Percentiles rank a stretch among this genome's conserved stretches.
Conservation (phyloP, 1,140 invertebrate species). For the Episyrphus balteatus region DNA sequence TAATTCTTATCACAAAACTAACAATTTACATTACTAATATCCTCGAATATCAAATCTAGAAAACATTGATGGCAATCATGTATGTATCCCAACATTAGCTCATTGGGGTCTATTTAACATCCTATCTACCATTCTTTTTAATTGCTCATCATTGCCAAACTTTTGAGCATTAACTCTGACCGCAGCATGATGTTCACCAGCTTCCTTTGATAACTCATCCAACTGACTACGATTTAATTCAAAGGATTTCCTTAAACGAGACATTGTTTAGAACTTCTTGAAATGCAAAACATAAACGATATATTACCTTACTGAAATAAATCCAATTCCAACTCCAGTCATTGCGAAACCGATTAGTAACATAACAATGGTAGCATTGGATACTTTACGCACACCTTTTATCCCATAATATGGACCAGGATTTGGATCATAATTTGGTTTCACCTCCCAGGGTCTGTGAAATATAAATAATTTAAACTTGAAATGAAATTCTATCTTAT, state of each 20-base stretch:
- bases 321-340: constrained; percentile 43
- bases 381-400: constrained; percentile 42
- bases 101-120: constrained; percentile 6
- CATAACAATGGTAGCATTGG: constrained; percentile 44
- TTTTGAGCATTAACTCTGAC: constrained; percentile 38
- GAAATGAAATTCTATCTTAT: background rate
- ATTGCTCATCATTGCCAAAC: constrained; percentile 41
- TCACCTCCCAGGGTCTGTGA: constrained; percentile 32
- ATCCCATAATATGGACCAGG: constrained; percentile 46
- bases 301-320: constrained; percentile 43
- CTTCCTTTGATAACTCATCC: constrained; percentile 37
- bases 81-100: no score
- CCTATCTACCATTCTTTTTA: constrained; percentile 30
- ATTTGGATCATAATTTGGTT: constrained; percentile 24
- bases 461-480: constrained; percentile 9
- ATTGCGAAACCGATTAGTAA: constrained; percentile 40
- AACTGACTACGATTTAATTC: constrained; percentile 34
- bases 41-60: no score
- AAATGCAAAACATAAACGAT: background rate
- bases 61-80: no score
- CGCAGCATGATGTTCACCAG: constrained; percentile 38
- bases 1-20: no score
- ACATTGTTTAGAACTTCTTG: background rate
- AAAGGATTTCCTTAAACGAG: constrained; percentile 38
- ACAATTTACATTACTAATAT: no score